Evolutionary conservation across 2,797 vertebrate genomes (phyloP), one percentile per base, ranked within the genome.

Genomic region (Urocyon cinereoargenteus): DNA sequence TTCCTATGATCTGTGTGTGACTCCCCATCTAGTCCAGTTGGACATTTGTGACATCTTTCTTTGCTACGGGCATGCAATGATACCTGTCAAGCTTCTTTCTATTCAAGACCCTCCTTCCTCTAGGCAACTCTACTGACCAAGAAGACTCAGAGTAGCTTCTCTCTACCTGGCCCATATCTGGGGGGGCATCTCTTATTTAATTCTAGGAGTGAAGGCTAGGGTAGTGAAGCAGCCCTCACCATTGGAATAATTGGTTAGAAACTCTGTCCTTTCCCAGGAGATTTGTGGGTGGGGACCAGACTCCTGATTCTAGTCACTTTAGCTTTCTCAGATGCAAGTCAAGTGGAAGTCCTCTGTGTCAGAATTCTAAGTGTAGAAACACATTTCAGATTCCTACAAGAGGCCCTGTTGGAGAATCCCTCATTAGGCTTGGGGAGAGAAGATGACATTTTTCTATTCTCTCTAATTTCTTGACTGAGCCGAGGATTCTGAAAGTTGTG

Each of bases 351-450:
- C 6, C n/a, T 36, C 28, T 70, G 2, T 84, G 21, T 81, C 36
- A 68, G 66, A 68, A 34, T 94, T 91, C 45, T 31, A 96, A 96
- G 59, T 75, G 16, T 1, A 90, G 51, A 87, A 87, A 83, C 72
- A 61, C 4, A 82, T 84, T 75, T 84, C 57, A 94, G 24, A 87
- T 87, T 84, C 72, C 64, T 91, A 16, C 11, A 84, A 31, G 15
- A 88, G n/a, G 24, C 75, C 84, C 8, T 51, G 12, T 31, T 86
- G 18, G n/a, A 84, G 24, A 88, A 86, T 3, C 4, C n/a, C 10
- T 66, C 16, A 22, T 28, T 77, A 91, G 59, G 59, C 61, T 49
- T 83, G 21, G 53, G 18, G 49, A 77, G 51, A 82, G 34, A 64
- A 92, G 68, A 61, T 12, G 75, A 11, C 10, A 34, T 91, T 66